These are phyloP conservation scores for Meghimatium bilineatum DNA, from an alignment of 2,888 invertebrate genomes.

Conservation along the genomic window DNA sequence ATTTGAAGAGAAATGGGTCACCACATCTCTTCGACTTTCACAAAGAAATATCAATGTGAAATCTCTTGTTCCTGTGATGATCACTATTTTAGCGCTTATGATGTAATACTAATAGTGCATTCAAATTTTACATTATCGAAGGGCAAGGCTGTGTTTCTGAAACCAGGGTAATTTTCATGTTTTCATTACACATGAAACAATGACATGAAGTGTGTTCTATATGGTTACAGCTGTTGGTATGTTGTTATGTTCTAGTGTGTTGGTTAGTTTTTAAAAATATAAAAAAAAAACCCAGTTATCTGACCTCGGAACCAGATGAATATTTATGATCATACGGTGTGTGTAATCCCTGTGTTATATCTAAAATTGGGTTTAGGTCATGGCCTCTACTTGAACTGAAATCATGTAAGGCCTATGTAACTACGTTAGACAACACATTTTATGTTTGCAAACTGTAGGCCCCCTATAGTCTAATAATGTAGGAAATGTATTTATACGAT, in stretches of 20 bases:
- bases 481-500: not conserved
- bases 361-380: not conserved
- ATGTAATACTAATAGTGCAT: constrained; percentile 38
- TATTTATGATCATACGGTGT: constrained; percentile 5
- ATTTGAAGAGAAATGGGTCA: constrained; percentile 44
- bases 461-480: too few relatives aligned
- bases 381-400: not conserved
- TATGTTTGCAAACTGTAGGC: too few relatives aligned
- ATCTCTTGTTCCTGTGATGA: constrained; percentile 20
- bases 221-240: not conserved
- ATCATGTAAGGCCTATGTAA: not conserved
- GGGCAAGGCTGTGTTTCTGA: constrained; percentile 21
- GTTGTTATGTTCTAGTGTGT: not conserved
- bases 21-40: constrained; percentile 18
- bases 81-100: constrained; percentile 30
- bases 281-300: not conserved
- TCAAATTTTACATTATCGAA: constrained; percentile 9
- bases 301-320: not conserved
- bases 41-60: not conserved
- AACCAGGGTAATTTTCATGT: not conserved
- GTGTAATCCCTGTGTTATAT: not conserved
- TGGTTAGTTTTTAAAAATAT: not conserved
- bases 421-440: not conserved
- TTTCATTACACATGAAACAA: not conserved
- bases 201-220: constrained; percentile 1